Evolutionary conservation across 2,113 vertebrate species (phyloP).

Genomic region (Bostrychus sinensis): DNA sequence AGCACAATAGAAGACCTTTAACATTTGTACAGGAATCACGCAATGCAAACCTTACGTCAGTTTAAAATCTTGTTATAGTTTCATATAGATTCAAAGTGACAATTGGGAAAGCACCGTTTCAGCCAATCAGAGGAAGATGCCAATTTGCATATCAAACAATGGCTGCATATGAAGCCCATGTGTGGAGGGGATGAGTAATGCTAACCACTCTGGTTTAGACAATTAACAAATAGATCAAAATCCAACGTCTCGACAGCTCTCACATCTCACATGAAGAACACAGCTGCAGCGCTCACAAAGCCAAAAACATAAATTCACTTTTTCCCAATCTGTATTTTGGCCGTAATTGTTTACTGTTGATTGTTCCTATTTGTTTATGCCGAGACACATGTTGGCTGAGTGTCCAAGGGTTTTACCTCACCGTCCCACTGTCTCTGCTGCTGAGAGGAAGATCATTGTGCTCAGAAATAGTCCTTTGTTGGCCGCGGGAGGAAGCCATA

Average conservation of each 20-base stretch:
- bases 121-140: background rate
- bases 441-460: constrained; percentile 91
- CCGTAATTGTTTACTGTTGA: constrained; percentile 37
- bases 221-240: constrained; percentile 1
- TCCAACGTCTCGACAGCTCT: background rate
- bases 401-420: background rate
- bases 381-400: background rate
- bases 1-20: background rate
- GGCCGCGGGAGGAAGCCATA: constrained; percentile 88
- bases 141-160: constrained; percentile 4
- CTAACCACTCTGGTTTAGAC: background rate
- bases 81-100: background rate
- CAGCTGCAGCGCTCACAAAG: constrained; percentile 1
- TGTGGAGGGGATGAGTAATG: constrained; percentile 4
- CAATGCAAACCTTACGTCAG: background rate
- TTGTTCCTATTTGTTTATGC: constrained; percentile 30
- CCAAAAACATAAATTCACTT: background rate
- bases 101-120: background rate
- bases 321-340: constrained; percentile 13
- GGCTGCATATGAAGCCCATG: constrained; percentile 2
- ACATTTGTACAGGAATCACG: background rate
- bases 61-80: background rate
- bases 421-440: constrained; percentile 64
- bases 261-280: background rate
- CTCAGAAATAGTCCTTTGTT: constrained; percentile 92